Evolutionary conservation across 2,888 invertebrate species (phyloP), one percentile per base, ranked within the genome.

Genomic region (Iselma pallidipennis): DNA sequence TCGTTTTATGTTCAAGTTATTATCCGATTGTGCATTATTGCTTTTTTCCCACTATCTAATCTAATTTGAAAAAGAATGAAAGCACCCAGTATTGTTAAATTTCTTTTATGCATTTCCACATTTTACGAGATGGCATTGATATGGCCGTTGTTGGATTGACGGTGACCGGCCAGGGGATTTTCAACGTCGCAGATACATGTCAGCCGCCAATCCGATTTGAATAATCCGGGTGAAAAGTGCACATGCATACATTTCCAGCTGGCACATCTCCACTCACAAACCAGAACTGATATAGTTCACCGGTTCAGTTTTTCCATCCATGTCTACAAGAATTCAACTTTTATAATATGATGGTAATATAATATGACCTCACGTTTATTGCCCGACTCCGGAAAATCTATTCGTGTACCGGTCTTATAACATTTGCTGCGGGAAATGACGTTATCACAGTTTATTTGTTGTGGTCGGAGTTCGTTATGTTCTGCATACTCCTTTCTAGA

Each of bases 161-260:
- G 58, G 33, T 28, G 26, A 55, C 37, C 42, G 42, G 14, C 4
- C 19, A 51, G 54, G 54, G n/a, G 60, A 64, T 57, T 61, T 55
- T 12, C 9, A 9, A 19, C 50, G 52, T 50, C 45, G 21, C 52
- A 28, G 51, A 21, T 45, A 48, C 29, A 57, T 64, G 60, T 64
- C 61, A 64, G 57, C 56, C 64, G 57, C 57, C 64, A 61, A 64
- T 64, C 64, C 64, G 60, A 60, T 64, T 64, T 64, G 49, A 61
- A 64, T 64, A 64, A 64, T 64, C 64, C 64, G 52, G 57, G 19
- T 58, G 31, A 45, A 64, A 61, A 61, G 64, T 64, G 64, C 64
- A 64, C 61, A 64, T 64, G 64, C 61, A 64, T 50, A 61, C 57
- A 57, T 59, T 61, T 57, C 57, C 61, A 48, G 57, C n/a, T 57